These are phyloP conservation scores for Salvelinus alpinus DNA, from an alignment of 2,113 vertebrate species.

Conservation along the genomic window DNA sequence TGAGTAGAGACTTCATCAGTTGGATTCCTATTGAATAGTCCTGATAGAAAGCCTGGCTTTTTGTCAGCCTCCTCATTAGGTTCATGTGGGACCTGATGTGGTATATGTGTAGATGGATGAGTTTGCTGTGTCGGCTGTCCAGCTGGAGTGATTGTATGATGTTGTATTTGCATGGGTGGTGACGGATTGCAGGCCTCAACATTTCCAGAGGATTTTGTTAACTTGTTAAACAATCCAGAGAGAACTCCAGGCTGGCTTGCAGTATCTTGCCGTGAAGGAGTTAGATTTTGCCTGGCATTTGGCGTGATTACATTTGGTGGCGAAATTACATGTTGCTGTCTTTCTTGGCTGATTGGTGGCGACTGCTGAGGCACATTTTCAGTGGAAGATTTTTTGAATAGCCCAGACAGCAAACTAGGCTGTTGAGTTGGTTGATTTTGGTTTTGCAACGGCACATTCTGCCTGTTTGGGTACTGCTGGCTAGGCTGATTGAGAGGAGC, in stretches of 20 bases:
- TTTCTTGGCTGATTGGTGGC: constrained; percentile 24
- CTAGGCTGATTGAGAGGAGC: constrained; percentile 7
- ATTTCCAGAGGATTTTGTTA: constrained; percentile 71
- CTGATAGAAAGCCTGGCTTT: constrained; percentile 71
- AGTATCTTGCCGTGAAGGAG: constrained; percentile 30
- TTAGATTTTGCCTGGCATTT: constrained; percentile 20
- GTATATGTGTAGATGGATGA: constrained; percentile 18
- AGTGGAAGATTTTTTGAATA: constrained; percentile 76
- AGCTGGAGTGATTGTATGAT: constrained; percentile 20
- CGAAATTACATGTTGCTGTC: constrained; percentile 19
- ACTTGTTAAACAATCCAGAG: constrained; percentile 68
- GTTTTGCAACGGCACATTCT: constrained; percentile 20
- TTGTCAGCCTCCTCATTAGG: constrained; percentile 29
- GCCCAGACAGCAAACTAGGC: constrained; percentile 46
- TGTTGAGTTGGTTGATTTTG: constrained; percentile 45
- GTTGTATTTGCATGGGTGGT: constrained; percentile 20
- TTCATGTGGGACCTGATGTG: constrained; percentile 37
- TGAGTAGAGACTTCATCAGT: constrained; percentile 54
- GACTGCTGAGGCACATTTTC: constrained; percentile 58
- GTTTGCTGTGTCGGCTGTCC: constrained; percentile 27
- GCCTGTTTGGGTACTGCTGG: constrained; percentile 30
- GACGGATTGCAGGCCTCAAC: constrained; percentile 33
- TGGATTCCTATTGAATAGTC: constrained; percentile 69
- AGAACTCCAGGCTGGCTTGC: constrained; percentile 63
- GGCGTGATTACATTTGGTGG: too few species aligned